Conservation (phyloP, 2,113 vertebrate species). For the Trinectes maculatus region DNA sequence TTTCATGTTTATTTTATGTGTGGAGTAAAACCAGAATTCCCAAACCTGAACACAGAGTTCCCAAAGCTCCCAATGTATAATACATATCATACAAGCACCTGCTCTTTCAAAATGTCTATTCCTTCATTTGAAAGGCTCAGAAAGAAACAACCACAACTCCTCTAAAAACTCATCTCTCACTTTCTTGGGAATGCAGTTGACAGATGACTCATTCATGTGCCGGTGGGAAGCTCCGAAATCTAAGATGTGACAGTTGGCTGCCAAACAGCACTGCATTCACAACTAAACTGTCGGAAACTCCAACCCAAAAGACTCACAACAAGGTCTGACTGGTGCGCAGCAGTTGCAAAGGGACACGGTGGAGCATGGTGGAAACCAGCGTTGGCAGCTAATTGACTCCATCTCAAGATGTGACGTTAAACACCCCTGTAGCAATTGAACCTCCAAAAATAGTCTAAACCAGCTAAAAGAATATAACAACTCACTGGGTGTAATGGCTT, state of each 20-base stretch:
- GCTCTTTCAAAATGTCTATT: neutral
- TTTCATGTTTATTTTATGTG: too few relatives aligned
- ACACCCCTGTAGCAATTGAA: too few relatives aligned
- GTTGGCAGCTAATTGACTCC: neutral
- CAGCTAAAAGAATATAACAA: too few relatives aligned
- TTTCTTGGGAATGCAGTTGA: neutral
- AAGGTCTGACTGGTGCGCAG: neutral
- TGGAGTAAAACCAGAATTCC: neutral
- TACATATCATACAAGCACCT: neutral
- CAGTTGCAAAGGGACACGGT: neutral
- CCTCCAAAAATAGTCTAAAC: too few relatives aligned
- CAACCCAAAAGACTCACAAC: neutral
- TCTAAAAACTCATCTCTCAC: neutral
- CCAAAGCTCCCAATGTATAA: neutral
- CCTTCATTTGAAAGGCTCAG: neutral
- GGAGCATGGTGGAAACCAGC: neutral
- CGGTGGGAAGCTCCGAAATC: neutral
- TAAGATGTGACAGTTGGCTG: constrained; percentile 4
- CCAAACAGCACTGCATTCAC: neutral
- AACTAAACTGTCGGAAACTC: constrained; percentile 8
- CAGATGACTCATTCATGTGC: constrained; percentile 1
- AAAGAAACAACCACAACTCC: neutral
- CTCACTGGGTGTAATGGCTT: neutral
- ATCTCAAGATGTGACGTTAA: neutral
- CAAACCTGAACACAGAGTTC: neutral